Evolutionary conservation across 1,140 invertebrate species (phyloP).

Genomic region (Onthophagus taurus): DNA sequence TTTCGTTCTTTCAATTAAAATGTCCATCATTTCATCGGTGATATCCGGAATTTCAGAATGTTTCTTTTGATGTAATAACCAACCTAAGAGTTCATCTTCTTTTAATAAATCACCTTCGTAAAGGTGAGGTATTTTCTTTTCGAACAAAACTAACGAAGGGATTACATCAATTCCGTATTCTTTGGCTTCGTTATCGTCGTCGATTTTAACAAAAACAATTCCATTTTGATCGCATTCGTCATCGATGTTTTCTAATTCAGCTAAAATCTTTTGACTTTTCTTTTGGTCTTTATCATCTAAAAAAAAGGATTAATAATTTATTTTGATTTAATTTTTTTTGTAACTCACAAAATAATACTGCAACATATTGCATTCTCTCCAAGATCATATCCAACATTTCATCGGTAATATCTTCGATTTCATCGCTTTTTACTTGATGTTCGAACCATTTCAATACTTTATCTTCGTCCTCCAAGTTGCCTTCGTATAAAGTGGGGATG

Average conservation of each 20-base stretch:
- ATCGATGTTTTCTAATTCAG: constrained; percentile 87
- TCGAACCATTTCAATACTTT: constrained; percentile 82
- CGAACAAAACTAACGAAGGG: constrained; percentile 77
- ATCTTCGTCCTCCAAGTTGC: constrained; percentile 84
- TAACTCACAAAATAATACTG: constrained; percentile 81
- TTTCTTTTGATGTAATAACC: constrained; percentile 80
- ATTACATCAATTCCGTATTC: constrained; percentile 79
- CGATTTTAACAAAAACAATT: constrained; percentile 89
- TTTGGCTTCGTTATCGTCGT: constrained; percentile 77
- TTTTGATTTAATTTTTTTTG: not conserved
- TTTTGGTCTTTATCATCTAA: constrained; percentile 87
- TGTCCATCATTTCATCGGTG: constrained; percentile 89
- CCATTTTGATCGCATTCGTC: constrained; percentile 88
- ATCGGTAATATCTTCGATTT: constrained; percentile 90
- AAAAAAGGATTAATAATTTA: constrained; percentile 23
- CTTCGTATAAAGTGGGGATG: constrained; percentile 79
- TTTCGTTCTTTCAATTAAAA: constrained; percentile 69
- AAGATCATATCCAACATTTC: constrained; percentile 91
- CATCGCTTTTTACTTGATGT: constrained; percentile 74
- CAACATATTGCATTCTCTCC: constrained; percentile 77
- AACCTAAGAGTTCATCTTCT: constrained; percentile 80
- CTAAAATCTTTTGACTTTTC: constrained; percentile 78
- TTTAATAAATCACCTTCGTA: constrained; percentile 88
- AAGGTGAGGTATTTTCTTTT: constrained; percentile 76
- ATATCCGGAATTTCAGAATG: constrained; percentile 88